A percentile compares a stretch with the other conserved stretches of the same genome.
Conservation (phyloP, 2,888 invertebrate species). For the Cosmopolites sordidus region DNA sequence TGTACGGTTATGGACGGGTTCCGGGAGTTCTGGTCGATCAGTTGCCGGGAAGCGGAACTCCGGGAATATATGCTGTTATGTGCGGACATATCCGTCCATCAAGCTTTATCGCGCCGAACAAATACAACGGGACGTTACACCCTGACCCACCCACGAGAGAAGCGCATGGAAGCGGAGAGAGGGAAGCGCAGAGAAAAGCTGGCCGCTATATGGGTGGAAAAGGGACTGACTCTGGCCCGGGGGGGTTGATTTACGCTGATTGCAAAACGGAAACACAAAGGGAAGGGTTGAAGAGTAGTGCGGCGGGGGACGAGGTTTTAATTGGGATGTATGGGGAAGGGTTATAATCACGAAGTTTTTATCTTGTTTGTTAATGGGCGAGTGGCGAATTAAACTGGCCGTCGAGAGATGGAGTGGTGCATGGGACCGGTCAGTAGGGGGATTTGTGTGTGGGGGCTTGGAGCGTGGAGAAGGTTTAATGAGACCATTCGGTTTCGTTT, state of each 20-base stretch:
- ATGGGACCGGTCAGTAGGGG: no score
- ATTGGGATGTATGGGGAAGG: conserved; percentile 22
- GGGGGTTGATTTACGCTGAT: conserved; percentile 27
- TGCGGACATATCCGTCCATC: conserved; percentile 51
- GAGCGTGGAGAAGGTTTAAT: no score
- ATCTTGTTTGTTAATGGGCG: conserved; percentile 16
- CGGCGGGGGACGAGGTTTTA: conserved; percentile 23
- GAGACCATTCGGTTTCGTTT: no score
- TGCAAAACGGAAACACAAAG: conserved; percentile 29
- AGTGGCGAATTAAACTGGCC: background rate
- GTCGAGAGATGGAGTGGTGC: background rate
- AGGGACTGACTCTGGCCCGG: background rate
- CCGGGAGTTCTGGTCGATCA: conserved; percentile 47
- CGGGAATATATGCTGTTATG: conserved; percentile 43
- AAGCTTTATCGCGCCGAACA: conserved; percentile 49
- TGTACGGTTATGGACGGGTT: conserved; percentile 47
- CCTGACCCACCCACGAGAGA: no score
- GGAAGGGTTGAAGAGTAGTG: conserved; percentile 20
- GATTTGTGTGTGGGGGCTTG: no score
- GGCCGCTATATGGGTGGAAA: conserved; percentile 1
- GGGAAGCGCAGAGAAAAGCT: conserved; percentile 9
- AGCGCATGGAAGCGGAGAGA: background rate
- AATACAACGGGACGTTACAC: conserved; percentile 45
- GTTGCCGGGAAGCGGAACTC: conserved; percentile 36
- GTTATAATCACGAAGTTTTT: conserved; percentile 20